A percentile compares a stretch with the other conserved stretches of the same genome.
Conservation (phyloP, 2,797 vertebrate genomes). For the Loris lydekkerianus region DNA sequence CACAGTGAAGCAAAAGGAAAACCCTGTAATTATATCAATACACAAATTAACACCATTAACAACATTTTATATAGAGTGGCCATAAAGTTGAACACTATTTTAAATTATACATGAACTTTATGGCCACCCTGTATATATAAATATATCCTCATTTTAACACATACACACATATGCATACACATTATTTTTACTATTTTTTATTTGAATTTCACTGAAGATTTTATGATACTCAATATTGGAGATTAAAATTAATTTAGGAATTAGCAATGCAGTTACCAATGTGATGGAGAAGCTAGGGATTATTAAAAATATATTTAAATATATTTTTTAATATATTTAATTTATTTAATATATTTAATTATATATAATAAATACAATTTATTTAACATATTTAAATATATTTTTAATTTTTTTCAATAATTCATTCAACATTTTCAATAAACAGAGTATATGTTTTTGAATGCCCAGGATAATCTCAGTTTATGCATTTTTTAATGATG, state of each 20-base stretch:
- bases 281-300: neutral
- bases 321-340: too few relatives aligned
- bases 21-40: neutral
- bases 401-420: neutral
- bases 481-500: neutral
- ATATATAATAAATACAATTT: too few relatives aligned
- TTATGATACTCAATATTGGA: neutral
- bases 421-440: neutral
- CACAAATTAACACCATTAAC: neutral
- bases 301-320: neutral
- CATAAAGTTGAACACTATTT: too few relatives aligned
- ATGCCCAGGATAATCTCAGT: neutral
- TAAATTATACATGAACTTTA: too few relatives aligned
- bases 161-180: neutral
- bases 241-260: slow-evolving; percentile 41
- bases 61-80: neutral
- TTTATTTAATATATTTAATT: too few relatives aligned
- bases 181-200: neutral
- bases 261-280: neutral
- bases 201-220: neutral
- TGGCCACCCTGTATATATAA: too few relatives aligned
- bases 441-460: neutral
- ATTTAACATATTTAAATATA: too few relatives aligned
- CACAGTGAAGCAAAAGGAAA: neutral
- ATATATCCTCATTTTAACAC: neutral